Evolutionary conservation across 2,888 invertebrate species (phyloP).

Genomic region (Netelia melanura): DNA sequence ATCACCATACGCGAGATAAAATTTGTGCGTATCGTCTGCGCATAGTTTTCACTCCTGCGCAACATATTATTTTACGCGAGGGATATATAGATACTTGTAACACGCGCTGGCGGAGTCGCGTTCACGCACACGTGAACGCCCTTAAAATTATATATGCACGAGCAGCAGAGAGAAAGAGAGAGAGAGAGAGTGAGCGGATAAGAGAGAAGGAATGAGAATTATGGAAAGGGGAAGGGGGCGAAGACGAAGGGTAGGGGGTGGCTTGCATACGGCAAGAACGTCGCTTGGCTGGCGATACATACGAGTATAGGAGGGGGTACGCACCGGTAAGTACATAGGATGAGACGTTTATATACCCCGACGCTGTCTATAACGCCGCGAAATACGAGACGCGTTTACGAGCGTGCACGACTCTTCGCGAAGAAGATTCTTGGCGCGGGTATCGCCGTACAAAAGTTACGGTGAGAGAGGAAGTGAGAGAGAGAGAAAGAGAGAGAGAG

Average conservation of each 20-base stretch:
- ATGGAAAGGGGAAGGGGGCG: constrained; percentile 10
- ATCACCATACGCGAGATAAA: constrained; percentile 38
- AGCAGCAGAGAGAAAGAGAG: constrained; percentile 15
- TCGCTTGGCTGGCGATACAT: constrained; percentile 52
- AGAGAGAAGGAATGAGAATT: constrained; percentile 10
- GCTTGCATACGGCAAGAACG: constrained; percentile 27
- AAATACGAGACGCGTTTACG: constrained; percentile 85
- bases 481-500: constrained; percentile 26
- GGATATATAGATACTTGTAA: constrained; percentile 28
- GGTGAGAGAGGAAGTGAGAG: not conserved
- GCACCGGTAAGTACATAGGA: constrained; percentile 83
- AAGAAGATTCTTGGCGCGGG: constrained; percentile 73
- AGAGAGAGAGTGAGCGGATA: not conserved
- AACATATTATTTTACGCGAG: constrained; percentile 60
- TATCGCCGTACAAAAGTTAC: constrained; percentile 74
- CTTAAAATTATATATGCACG: constrained; percentile 67
- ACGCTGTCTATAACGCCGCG: constrained; percentile 84
- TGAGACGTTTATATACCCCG: constrained; percentile 84
- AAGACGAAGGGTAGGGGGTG: not conserved
- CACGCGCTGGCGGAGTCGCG: constrained; percentile 50
- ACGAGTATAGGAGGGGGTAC: constrained; percentile 50
- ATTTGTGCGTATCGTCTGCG: constrained; percentile 23
- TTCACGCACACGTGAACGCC: constrained; percentile 67
- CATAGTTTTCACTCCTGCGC: constrained; percentile 45
- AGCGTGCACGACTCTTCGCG: constrained; percentile 80